Base-by-base conservation (phyloP, 2,888 invertebrate species). In the Phaonia tiefii region DNA sequence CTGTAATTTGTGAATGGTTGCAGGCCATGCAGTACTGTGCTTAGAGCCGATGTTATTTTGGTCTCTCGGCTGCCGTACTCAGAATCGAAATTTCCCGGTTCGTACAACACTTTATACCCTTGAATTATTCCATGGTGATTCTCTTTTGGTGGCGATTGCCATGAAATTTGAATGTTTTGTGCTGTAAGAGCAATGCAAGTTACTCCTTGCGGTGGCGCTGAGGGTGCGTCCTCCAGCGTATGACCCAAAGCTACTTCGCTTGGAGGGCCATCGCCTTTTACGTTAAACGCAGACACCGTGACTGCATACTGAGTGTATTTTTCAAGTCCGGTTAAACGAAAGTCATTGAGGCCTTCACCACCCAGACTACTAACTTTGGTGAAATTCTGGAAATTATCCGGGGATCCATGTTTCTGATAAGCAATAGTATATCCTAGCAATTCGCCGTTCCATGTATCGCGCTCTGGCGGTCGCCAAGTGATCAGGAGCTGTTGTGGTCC, bases 261-360 rank as follows among this genome's bases (percentile, higher is more conserved):
- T 0, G 94, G 92, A 0, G 96, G 95, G 0, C 97, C 96, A 56
- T 95, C 94, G 0, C 96, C 96, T 42, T 95, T 94, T 0, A 93
- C 93, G 89, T 96, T 97, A 89, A 95, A 96, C 0, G 96, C 96
- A 80, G 95, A 92, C 22, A 96, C 95, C 1, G 95, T 93, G 8
- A 97, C 93, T 73, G 94, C 94, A 89, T 97, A 97, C 67, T 95
- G 93, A 0, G 96, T 96, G 88, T 95, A 96, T 87, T 96, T 95
- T 76, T 94, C 92, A 26, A 96, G 90, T 0, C 94, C 93, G 3
- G 93, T 93, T 39, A 95, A 89, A 26, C 93, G 93, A 63, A 94
- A 92, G 83, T 93, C 93, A 8, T 92, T 92, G 0, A 93, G 90
- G 0, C 92, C 92, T 72, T 92, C 92, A 2, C 91, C 91, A 66